Evolutionary conservation across 2,113 vertebrate genomes (phyloP).

Genomic region (Apeltes quadracus): DNA sequence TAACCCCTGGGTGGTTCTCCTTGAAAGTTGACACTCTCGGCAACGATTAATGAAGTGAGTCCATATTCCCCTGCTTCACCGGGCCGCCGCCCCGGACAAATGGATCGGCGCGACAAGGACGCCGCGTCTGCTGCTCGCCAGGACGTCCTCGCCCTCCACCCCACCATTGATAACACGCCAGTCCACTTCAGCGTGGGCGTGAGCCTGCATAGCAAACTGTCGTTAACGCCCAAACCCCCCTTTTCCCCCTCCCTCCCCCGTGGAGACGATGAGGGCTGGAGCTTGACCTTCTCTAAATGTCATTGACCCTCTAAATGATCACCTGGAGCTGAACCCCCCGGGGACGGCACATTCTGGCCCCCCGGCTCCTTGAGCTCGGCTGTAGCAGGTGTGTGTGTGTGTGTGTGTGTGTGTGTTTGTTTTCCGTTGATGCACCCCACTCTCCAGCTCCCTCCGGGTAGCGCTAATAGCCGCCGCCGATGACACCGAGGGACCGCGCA

Average conservation of each 20-base stretch:
- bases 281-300: conserved; percentile 67
- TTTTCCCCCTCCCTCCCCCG: too few relatives aligned
- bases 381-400: conserved; percentile 58
- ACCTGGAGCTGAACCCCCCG: conserved; percentile 68
- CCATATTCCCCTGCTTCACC: conserved; percentile 54
- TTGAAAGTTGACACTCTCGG: conserved; percentile 71
- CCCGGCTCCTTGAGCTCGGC: conserved; percentile 27
- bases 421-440: conserved; percentile 21
- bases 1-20: conserved; percentile 61
- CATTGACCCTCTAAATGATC: conserved; percentile 71
- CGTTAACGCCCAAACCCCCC: conserved; percentile 62
- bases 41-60: conserved; percentile 76
- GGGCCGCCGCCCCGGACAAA: conserved; percentile 54
- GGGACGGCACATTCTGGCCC: conserved; percentile 47
- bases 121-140: conserved; percentile 51
- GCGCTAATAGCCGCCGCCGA: conserved; percentile 47
- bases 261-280: conserved; percentile 45
- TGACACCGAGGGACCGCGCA: conserved; percentile 57
- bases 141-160: conserved; percentile 25
- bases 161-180: conserved; percentile 20
- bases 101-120: conserved; percentile 71
- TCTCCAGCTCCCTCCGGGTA: conserved; percentile 35
- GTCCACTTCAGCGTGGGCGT: conserved; percentile 44
- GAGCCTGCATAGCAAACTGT: conserved; percentile 66
- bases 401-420: conserved; percentile 33